These are phyloP conservation scores for Spodoptera picta DNA, from an alignment of 2,888 invertebrate genomes.

Conservation along the genomic window DNA sequence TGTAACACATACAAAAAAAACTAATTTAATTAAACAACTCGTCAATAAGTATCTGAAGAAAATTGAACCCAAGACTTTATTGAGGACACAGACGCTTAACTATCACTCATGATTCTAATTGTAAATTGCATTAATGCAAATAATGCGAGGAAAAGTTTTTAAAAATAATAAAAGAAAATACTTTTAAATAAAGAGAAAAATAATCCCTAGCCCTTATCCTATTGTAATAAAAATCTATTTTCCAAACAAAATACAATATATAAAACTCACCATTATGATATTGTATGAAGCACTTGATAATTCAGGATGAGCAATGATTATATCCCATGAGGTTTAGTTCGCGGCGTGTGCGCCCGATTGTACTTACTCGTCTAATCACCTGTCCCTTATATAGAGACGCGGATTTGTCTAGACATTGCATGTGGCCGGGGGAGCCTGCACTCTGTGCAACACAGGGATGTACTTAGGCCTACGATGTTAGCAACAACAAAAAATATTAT, in stretches of 20 bases:
- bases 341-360: slow-evolving; percentile 81
- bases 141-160: no score
- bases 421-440: slow-evolving; percentile 82
- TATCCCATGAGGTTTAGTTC: slow-evolving; percentile 78
- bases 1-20: no score
- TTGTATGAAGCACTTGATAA: slow-evolving; percentile 61
- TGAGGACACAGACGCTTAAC: no score
- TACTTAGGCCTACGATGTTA: slow-evolving; percentile 54
- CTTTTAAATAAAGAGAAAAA: no score
- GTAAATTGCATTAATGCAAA: no score
- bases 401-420: slow-evolving; percentile 85
- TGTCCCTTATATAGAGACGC: slow-evolving; percentile 88
- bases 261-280: slow-evolving; percentile 75
- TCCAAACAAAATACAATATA: background rate
- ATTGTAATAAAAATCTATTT: slow-evolving; percentile 2
- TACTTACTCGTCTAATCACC: slow-evolving; percentile 85
- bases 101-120: no score
- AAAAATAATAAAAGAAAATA: no score
- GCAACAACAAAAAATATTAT: background rate
- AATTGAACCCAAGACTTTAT: no score
- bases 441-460: slow-evolving; percentile 78
- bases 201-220: background rate
- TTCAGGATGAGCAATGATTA: slow-evolving; percentile 57
- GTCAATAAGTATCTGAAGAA: no score
- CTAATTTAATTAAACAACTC: no score